A percentile compares a stretch with the other conserved stretches of the same genome.
Evolutionary conservation across 2,797 vertebrate genomes (phyloP).

Genomic region (Gallinago nigripennis): DNA sequence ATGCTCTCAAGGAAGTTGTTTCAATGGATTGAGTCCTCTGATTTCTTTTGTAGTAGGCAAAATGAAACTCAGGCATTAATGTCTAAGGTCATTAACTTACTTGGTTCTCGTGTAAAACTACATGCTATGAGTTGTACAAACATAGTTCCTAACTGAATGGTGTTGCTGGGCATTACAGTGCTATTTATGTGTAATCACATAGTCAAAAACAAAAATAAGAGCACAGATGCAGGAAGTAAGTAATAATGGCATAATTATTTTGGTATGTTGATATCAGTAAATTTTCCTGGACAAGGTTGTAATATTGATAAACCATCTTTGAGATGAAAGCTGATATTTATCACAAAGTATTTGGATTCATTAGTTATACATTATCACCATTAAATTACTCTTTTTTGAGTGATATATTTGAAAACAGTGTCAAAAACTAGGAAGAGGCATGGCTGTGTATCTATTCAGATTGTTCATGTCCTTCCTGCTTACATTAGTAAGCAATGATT

Average conservation of each 20-base stretch:
- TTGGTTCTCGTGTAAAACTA: background rate
- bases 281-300: background rate
- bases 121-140: background rate
- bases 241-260: background rate
- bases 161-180: background rate
- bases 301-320: background rate
- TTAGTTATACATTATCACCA: background rate
- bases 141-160: background rate
- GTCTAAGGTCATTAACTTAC: background rate
- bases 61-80: background rate
- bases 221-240: background rate
- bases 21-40: background rate
- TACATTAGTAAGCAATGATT: background rate
- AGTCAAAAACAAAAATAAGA: background rate
- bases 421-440: background rate
- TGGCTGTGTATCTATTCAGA: background rate
- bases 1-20: background rate
- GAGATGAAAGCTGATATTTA: background rate
- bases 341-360: background rate
- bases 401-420: background rate
- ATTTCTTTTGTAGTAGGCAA: background rate
- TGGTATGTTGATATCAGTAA: background rate
- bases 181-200: background rate
- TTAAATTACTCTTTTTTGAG: background rate
- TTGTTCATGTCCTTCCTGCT: background rate